phyloP scores from a whole-genome alignment of 2,797 vertebrate genomes.

The Nannoperca australis region DNA sequence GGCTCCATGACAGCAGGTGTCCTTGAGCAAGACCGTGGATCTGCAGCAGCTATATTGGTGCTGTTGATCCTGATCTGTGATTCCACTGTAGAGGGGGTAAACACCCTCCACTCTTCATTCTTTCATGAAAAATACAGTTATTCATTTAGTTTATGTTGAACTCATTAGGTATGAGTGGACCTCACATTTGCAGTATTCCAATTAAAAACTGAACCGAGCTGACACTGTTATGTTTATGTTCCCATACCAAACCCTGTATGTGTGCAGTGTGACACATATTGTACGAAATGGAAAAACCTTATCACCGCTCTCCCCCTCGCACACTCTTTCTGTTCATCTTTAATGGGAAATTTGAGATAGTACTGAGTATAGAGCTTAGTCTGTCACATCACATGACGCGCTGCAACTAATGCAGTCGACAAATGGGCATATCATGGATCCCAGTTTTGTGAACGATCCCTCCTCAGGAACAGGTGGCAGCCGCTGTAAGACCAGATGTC shows the following conservation, averaged over 20 bases:
- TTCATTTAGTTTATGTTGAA: neutral
- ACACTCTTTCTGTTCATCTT: constrained; percentile 77
- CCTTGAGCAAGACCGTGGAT: constrained; percentile 20
- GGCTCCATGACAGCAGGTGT: constrained; percentile 37
- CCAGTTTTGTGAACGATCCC: constrained; percentile 74
- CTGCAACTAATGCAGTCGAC: constrained; percentile 85
- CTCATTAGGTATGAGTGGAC: neutral
- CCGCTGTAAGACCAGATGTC: constrained; percentile 85
- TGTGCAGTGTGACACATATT: constrained; percentile 17
- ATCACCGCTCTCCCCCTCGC: constrained; percentile 28
- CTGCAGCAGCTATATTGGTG: neutral
- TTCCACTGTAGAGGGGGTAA: neutral
- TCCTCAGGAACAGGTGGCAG: constrained; percentile 84
- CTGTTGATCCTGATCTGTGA: constrained; percentile 8
- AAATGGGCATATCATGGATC: constrained; percentile 84
- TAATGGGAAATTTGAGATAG: constrained; percentile 87
- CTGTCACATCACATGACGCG: constrained; percentile 86
- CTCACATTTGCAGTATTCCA: constrained; percentile 13
- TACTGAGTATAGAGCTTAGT: constrained; percentile 82
- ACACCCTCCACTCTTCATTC: neutral
- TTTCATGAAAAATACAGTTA: neutral
- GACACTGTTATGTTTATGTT: constrained; percentile 20
- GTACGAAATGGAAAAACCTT: constrained; percentile 55
- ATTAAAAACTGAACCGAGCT: constrained; percentile 1
- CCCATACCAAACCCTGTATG: neutral